Evolutionary conservation across 2,113 vertebrate genomes (phyloP).

Genomic region (Dasyornis broadbenti): DNA sequence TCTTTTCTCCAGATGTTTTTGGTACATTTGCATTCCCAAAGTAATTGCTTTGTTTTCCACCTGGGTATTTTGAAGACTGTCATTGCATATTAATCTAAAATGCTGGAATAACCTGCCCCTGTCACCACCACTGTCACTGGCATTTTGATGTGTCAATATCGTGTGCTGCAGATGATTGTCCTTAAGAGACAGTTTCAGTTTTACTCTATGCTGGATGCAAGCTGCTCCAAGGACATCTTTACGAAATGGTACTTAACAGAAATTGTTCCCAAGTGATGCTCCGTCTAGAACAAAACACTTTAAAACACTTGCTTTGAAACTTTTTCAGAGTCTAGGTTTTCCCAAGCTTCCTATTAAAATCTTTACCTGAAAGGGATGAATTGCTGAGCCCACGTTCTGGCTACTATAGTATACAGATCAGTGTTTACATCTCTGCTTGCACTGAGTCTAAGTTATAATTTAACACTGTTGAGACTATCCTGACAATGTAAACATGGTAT

Average conservation of each 20-base stretch:
- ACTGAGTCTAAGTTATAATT: conserved; percentile 51
- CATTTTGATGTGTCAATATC: conserved; percentile 25
- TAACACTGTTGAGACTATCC: conserved; percentile 47
- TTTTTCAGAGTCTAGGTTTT: conserved; percentile 10
- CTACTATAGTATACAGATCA: conserved; percentile 12
- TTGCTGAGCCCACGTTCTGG: background rate
- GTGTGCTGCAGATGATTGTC: background rate
- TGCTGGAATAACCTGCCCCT: conserved; percentile 7
- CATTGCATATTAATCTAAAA: conserved; percentile 13
- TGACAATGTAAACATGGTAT: conserved; percentile 57
- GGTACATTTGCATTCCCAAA: conserved; percentile 12
- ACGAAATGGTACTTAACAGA: background rate
- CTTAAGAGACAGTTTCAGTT: conserved; percentile 22
- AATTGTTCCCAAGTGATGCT: conserved; percentile 30
- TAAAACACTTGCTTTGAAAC: background rate
- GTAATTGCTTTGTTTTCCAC: conserved; percentile 37
- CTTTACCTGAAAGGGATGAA: conserved; percentile 36
- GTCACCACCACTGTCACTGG: background rate
- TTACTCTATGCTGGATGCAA: background rate
- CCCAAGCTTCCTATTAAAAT: conserved; percentile 44
- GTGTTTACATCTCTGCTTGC: conserved; percentile 44
- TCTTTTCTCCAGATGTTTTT: conserved; percentile 39
- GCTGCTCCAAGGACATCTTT: conserved; percentile 28
- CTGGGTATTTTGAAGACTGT: conserved; percentile 26
- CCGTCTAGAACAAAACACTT: background rate